phyloP scores from a whole-genome alignment of 2,797 vertebrate species.

The Schizothorax lantsangensis region DNA sequence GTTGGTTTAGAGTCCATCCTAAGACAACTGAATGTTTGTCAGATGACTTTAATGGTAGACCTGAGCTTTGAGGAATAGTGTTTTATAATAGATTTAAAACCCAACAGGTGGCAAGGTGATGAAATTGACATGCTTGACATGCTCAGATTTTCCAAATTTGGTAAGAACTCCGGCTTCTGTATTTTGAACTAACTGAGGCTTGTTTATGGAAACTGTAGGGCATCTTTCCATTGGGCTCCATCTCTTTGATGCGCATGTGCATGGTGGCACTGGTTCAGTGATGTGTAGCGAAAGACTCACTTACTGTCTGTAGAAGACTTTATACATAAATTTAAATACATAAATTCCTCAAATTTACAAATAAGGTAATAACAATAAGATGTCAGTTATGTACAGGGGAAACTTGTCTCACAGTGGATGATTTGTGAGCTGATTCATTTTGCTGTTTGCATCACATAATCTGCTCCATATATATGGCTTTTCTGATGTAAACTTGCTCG shows the following conservation, averaged over 20 bases:
- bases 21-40: not conserved
- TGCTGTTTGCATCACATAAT: not conserved
- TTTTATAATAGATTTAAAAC: slow-evolving; percentile 14
- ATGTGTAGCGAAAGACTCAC: not conserved
- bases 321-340: not conserved
- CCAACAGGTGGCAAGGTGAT: not conserved
- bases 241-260: not conserved
- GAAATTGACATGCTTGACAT: not conserved
- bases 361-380: no score
- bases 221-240: not conserved
- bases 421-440: not conserved
- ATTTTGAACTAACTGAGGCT: slow-evolving; percentile 1
- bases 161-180: not conserved
- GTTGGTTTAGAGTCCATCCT: not conserved
- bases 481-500: not conserved
- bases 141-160: not conserved
- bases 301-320: not conserved
- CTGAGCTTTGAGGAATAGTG: not conserved
- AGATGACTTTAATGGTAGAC: not conserved
- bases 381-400: not conserved
- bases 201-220: not conserved
- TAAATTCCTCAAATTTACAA: not conserved
- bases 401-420: not conserved
- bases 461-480: not conserved
- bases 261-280: not conserved